These are phyloP conservation scores for Lycorma delicatula DNA, from an alignment of 1,140 invertebrate genomes.

Conservation along the genomic window DNA sequence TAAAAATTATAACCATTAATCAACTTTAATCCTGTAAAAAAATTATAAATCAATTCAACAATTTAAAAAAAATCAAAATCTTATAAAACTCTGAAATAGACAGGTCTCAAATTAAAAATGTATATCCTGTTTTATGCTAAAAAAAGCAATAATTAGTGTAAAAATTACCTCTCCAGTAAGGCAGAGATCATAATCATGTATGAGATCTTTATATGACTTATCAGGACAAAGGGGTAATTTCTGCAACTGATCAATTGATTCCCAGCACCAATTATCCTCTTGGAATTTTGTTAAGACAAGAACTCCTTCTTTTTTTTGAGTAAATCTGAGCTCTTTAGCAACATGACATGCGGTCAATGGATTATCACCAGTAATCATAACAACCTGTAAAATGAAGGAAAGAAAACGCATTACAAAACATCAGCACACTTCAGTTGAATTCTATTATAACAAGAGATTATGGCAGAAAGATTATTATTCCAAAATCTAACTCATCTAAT, in stretches of 20 bases:
- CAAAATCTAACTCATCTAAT: background rate
- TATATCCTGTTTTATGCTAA: too few relatives aligned
- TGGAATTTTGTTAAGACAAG: constrained; percentile 57
- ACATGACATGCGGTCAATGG: constrained; percentile 98
- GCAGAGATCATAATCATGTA: constrained; percentile 72
- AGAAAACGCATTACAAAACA: too few relatives aligned
- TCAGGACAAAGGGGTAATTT: constrained; percentile 46
- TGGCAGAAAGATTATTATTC: background rate
- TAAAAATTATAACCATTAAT: too few relatives aligned
- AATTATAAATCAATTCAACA: too few relatives aligned
- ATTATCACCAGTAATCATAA: constrained; percentile 99
- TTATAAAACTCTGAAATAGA: too few relatives aligned
- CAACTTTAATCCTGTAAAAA: too few relatives aligned
- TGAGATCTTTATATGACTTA: constrained; percentile 22
- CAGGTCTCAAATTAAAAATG: too few relatives aligned
- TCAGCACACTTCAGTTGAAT: background rate
- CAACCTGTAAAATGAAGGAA: constrained; percentile 56
- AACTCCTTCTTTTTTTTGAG: constrained; percentile 54
- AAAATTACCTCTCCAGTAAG: constrained; percentile 75
- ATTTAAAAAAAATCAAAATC: too few relatives aligned
- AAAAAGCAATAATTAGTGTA: too few relatives aligned
- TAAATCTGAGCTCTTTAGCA: constrained; percentile 87
- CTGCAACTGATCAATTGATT: constrained; percentile 67
- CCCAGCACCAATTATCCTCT: constrained; percentile 59
- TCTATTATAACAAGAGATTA: background rate